These are phyloP conservation scores for Xiphorhynchus elegans DNA, from an alignment of 2,113 vertebrate species.

Conservation along the genomic window DNA sequence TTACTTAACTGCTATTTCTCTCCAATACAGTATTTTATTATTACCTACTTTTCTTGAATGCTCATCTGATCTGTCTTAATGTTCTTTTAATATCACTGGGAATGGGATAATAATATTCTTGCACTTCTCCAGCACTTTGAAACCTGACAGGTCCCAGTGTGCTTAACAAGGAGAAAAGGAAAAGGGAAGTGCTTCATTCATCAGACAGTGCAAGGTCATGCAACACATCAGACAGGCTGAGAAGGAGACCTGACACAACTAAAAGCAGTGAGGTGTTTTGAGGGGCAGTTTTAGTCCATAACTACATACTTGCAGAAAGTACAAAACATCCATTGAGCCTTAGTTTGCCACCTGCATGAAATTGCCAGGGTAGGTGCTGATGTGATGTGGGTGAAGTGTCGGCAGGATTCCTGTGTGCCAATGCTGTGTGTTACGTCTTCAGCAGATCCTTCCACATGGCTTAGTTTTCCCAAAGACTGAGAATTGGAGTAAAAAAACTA, in stretches of 20 bases:
- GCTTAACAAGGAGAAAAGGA: neutral
- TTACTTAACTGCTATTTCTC: conserved; percentile 25
- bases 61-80: conserved; percentile 6
- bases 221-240: neutral
- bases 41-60: conserved; percentile 26
- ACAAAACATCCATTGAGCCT: neutral
- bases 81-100: conserved; percentile 30
- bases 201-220: conserved; percentile 4
- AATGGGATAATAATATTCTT: conserved; percentile 33
- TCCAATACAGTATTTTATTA: conserved; percentile 43
- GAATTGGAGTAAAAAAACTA: neutral
- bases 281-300: neutral
- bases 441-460: neutral
- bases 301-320: neutral
- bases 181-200: neutral
- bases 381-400: neutral
- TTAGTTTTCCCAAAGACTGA: neutral
- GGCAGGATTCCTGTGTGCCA: neutral
- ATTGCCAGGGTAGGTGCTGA: neutral
- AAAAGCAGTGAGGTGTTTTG: neutral
- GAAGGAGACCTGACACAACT: neutral
- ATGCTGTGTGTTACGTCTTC: neutral
- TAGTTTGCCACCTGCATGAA: neutral
- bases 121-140: conserved; percentile 33
- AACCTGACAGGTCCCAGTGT: neutral